Base-by-base conservation (phyloP, 2,797 vertebrate genomes). In the Propithecus deckenii region DNA sequence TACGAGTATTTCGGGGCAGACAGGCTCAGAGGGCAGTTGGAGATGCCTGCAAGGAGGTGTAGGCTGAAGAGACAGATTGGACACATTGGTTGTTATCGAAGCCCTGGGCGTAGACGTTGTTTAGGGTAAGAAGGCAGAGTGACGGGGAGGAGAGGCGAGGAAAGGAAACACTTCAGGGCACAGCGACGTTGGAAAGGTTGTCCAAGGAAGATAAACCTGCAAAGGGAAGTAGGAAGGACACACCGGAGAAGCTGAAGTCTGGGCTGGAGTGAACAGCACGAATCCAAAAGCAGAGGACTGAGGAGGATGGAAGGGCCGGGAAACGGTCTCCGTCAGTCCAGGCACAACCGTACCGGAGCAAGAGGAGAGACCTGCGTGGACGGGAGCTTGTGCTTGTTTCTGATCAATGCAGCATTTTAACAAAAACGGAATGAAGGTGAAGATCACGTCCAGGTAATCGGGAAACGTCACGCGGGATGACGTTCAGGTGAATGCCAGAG, bases 291-390 rank as follows among this genome's bases (percentile, higher is more conserved):
- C 12, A 5, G 32, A 57, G 28, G 52, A 46, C 52, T 38, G 17
- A 63, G 5, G 2, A 35, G 52, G 63, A 25, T 4, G 46, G 46
- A 43, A 71, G 71, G 63, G 1, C 11, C 2, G 61, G 35, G 71
- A 92, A 50, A 38, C n/a, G 14, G 52, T 3, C 7, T 74, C 41
- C 4, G 0, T 57, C 18, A 50, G 7, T 65, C 83, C 55, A 32
- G 23, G 65, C 7, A 32, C 38, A 20, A 4, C 32, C 38, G 0
- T 4, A 1, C 17, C 4, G 10, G n/a, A 65, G 43, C 43, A 11
- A 28, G 7, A 5, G 52, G n/a, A 20, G 38, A 61, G 28, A 7
- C 15, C 23, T 9, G 11, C n/a, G 17, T 55, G 30, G 48, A 75
- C 20, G 28, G 48, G 25, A n/a, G 30, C 2, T 17, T 41, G 50